Evolutionary conservation across 2,113 vertebrate species (phyloP), one percentile per base, ranked within the genome.

Genomic region (Cryptotis parvus): DNA sequence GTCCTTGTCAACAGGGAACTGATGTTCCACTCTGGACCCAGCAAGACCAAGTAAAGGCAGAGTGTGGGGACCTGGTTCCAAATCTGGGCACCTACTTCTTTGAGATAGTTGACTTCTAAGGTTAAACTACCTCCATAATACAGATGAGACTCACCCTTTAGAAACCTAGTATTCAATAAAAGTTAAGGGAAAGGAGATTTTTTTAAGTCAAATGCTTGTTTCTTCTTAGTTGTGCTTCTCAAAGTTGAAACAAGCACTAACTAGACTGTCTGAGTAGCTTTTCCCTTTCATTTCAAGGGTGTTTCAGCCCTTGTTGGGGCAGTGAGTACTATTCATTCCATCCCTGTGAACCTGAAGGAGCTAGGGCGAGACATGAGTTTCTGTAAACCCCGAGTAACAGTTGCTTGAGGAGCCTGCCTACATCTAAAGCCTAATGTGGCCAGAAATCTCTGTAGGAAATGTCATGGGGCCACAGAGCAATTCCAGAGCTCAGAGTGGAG

Each of bases 141-240:
- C 45, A 49, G 14, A 49, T 49, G 10, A 49, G 45, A 49, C 45
- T 6, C 45, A 49, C 14, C 33, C 76, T 92, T 75, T 6, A 84
- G 81, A 55, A 94, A 89, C 39, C 55, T 49, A 73, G 63, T 35
- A 58, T 18, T 92, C 12, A 84, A 33, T 10, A 27, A n/a, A 61
- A 80, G 75, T 84, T 63, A 73, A 84, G 81, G 83, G 92, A 52
- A 41, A 91, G 26, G 3, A 29, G 6, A 61, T 89, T 86, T 29
- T 43, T 80, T 77, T 69, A 79, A 72, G 55, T 89, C 80, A 81
- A 77, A 91, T 55, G 55, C 27, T 9, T 49, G 45, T 49, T 49
- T 49, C 45, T 49, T 49, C 45, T 49, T 10, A 49, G 45, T 14
- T 52, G 26, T 3, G 22, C 52, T 70, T 77, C 78, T 90, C 89